phyloP scores from a whole-genome alignment of 2,888 invertebrate genomes.

The Phasia obesa region DNA sequence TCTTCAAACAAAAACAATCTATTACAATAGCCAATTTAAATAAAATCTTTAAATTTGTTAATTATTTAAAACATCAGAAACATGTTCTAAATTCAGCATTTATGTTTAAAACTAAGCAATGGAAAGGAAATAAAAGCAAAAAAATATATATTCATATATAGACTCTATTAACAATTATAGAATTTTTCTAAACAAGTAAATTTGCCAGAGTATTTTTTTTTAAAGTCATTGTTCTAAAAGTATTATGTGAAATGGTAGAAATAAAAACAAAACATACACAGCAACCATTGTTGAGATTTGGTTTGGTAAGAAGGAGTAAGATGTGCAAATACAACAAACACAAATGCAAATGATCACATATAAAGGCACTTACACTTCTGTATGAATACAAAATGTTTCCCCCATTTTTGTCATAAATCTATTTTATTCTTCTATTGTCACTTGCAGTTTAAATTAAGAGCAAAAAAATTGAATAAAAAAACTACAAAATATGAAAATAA shows the following conservation, averaged over 20 bases:
- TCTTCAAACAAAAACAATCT: too few relatives aligned
- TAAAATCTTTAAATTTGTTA: too few relatives aligned
- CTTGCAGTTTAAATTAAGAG: conserved; percentile 65
- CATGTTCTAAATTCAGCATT: background rate
- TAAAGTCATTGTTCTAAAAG: conserved; percentile 54
- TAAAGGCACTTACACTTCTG: background rate
- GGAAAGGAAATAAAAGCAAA: background rate
- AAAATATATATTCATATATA: background rate
- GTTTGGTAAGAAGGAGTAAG: background rate
- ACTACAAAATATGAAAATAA: conserved; percentile 3
- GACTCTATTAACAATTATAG: conserved; percentile 40
- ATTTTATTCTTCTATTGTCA: conserved; percentile 65
- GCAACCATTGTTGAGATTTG: conserved; percentile 27
- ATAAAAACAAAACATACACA: conserved; percentile 15
- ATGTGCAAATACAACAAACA: conserved; percentile 23
- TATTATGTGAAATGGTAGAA: conserved; percentile 38
- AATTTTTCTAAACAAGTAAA: conserved; percentile 36
- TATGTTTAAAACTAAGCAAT: conserved; percentile 21
- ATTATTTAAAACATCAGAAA: background rate
- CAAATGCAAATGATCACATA: background rate
- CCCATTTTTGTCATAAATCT: conserved; percentile 59
- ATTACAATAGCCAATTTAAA: too few relatives aligned
- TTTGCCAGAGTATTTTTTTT: conserved; percentile 24
- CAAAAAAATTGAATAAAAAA: conserved; percentile 13
- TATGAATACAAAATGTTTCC: conserved; percentile 12